Base-by-base conservation (phyloP, 2,113 vertebrate species). In the Acrocephalus arundinaceus region DNA sequence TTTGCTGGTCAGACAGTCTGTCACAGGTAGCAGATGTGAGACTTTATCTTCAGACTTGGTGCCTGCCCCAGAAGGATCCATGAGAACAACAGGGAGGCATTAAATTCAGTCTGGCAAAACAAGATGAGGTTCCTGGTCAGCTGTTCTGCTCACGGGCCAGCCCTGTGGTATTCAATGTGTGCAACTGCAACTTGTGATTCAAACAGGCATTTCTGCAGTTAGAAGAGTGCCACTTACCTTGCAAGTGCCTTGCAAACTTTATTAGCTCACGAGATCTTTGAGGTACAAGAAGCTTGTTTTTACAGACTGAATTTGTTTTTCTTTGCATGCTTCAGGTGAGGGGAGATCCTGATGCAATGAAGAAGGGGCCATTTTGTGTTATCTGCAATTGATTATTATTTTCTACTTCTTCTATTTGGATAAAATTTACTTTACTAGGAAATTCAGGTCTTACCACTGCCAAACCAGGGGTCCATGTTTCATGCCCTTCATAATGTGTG, bases 91-190 rank as follows among this genome's bases (percentile, higher is more conserved):
- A 41, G 31, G 28, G 37, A 68, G 25, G 9, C 22, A 30, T 55
- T 67, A 37, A 66, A 81, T 43, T 71, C 27, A 20, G n/a, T 28
- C 45, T 77, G 63, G 10, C 61, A 51, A 79, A 41, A 51, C 7
- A 20, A 43, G 49, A 22, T 25, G 45, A 49, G 41, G n/a, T 9
- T 83, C 19, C 67, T 80, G 27, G 24, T 66, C 77, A 70, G 21
- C 6, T 73, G 0, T 18, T 94, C 45, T 74, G 49, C 30, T 67
- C 25, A 15, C 23, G 55, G 35, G 24, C 63, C 67, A 92, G 46
- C 28, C n/a, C 23, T 2, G 0, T 23, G 24, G 13, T 22, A 13
- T 49, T 87, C 52, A 41, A 4, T 0, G 7, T 22, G 8, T 41
- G n/a, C 41, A 57, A 6, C 9, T 28, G 16, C 24, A 52, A 3